phyloP scores from a whole-genome alignment of 2,797 vertebrate genomes.

The Menidia menidia region DNA sequence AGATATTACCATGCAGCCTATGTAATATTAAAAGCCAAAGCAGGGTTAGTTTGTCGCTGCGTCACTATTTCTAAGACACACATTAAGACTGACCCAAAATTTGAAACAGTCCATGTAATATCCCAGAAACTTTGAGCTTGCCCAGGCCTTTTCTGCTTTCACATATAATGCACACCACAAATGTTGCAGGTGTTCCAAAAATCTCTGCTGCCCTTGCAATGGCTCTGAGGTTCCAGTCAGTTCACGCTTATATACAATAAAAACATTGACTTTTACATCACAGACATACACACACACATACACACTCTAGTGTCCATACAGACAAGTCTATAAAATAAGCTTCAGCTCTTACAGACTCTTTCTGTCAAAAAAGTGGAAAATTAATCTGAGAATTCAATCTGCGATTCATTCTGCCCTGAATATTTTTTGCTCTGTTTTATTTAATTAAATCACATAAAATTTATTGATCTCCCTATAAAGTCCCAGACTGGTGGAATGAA shows the following conservation, averaged over 20 bases:
- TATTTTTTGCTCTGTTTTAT: not conserved
- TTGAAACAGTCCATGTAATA: constrained; percentile 43
- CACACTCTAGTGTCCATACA: constrained; percentile 42
- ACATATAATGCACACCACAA: constrained; percentile 40
- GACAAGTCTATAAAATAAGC: constrained; percentile 17
- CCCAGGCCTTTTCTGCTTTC: constrained; percentile 45
- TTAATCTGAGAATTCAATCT: not conserved
- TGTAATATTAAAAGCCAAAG: constrained; percentile 9
- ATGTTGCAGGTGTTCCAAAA: constrained; percentile 60
- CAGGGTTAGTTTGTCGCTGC: constrained; percentile 32
- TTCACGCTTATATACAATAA: constrained; percentile 31
- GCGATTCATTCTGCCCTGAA: not conserved
- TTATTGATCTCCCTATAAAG: not conserved
- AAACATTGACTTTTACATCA: constrained; percentile 45
- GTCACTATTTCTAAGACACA: constrained; percentile 13
- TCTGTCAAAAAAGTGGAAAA: not conserved
- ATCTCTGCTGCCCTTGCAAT: constrained; percentile 48
- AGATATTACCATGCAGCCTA: not conserved
- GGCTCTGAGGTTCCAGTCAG: constrained; percentile 23
- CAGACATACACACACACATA: constrained; percentile 3
- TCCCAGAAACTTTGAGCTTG: constrained; percentile 46
- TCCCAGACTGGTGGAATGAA: not conserved
- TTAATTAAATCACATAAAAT: not conserved
- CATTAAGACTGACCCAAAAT: constrained; percentile 62
- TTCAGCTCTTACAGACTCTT: not conserved